phyloP scores from a whole-genome alignment of 2,888 invertebrate species.

The Nephrocerus scutellatus region DNA sequence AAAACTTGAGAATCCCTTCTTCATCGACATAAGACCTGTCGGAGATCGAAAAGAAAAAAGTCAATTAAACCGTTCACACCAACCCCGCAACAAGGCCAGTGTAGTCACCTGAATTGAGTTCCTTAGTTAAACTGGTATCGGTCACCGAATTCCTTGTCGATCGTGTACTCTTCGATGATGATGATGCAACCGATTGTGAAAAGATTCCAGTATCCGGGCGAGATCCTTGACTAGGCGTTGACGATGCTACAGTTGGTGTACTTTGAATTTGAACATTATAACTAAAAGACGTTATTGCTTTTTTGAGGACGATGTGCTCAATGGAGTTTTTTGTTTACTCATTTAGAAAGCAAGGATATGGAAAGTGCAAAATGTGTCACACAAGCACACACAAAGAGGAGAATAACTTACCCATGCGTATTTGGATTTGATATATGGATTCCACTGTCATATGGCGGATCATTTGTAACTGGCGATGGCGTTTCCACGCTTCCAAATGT shows the following conservation, averaged over 20 bases:
- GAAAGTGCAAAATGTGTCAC: conserved; percentile 3
- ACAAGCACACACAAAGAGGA: neutral
- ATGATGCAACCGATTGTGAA: conserved; percentile 35
- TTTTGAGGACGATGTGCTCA: neutral
- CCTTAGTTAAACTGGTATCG: conserved; percentile 46
- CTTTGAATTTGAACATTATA: conserved; percentile 46
- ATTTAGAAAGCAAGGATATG: neutral
- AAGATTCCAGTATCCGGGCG: conserved; percentile 39
- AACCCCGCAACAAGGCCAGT: neutral
- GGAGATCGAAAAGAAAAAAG: conserved; percentile 1
- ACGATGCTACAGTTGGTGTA: conserved; percentile 39
- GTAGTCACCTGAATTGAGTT: conserved; percentile 50
- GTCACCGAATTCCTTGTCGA: conserved; percentile 37
- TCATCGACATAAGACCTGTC: conserved; percentile 66
- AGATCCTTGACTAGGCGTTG: conserved; percentile 37
- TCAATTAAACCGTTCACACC: conserved; percentile 1
- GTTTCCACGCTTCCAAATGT: conserved; percentile 46
- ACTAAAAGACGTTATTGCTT: conserved; percentile 23
- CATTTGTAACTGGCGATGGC: conserved; percentile 45
- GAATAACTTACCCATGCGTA: conserved; percentile 41
- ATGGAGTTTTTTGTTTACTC: neutral
- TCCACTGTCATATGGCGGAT: conserved; percentile 37
- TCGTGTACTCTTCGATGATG: conserved; percentile 45
- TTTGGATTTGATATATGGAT: conserved; percentile 44
- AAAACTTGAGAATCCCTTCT: conserved; percentile 73